Evolutionary conservation across 2,797 vertebrate species (phyloP).

Genomic region (Myotis pilosus): DNA sequence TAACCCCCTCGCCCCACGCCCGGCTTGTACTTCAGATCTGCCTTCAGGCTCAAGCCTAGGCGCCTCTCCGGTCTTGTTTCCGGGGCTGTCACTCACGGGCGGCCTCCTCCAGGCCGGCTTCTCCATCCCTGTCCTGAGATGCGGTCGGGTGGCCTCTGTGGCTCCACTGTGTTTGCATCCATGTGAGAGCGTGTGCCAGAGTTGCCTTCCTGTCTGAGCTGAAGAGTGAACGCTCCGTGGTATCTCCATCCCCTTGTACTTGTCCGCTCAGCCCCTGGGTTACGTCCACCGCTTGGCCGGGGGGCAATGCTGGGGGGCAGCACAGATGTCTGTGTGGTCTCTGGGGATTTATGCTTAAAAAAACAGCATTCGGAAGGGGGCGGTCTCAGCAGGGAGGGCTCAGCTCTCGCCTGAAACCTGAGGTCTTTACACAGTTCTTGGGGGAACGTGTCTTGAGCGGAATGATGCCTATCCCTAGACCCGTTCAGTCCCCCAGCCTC

Average conservation of each 20-base stretch:
- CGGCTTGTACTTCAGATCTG: not conserved
- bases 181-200: not conserved
- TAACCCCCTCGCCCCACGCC: fast-evolving
- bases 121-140: not conserved
- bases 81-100: not conserved
- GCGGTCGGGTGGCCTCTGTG: not conserved
- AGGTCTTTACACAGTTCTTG: not conserved
- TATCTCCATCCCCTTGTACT: not conserved
- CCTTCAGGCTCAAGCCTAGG: not conserved
- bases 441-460: not conserved
- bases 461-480: not conserved
- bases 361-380: not conserved
- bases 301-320: not conserved
- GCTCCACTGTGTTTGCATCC: not conserved
- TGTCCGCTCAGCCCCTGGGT: not conserved
- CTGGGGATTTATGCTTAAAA: not conserved
- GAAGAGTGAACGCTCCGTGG: too few species aligned
- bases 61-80: not conserved
- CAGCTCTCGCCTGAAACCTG: not conserved
- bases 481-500: not conserved
- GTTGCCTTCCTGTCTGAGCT: not conserved
- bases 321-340: not conserved
- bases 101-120: not conserved
- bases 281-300: not conserved
- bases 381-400: not conserved